Conservation (phyloP, 1,140 invertebrate genomes). For the Neotoxoptera formosana region DNA sequence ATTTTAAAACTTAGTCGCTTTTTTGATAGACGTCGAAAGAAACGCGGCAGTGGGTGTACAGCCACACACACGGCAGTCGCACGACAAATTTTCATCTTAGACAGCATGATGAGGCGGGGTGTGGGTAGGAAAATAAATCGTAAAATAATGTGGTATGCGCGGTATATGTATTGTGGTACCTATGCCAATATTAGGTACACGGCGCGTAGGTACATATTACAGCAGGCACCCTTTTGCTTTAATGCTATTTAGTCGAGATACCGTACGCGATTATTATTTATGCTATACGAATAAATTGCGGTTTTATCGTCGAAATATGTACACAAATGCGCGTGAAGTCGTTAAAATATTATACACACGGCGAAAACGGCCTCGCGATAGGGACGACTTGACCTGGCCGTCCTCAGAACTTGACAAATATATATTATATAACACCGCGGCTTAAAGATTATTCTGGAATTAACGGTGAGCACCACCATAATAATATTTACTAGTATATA, state of each 20-base stretch:
- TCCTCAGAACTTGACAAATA: neutral
- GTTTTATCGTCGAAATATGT: neutral
- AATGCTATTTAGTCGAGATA: neutral
- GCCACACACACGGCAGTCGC: neutral
- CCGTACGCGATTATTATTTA: neutral
- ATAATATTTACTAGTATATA: too few species aligned
- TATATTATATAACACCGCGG: too few species aligned
- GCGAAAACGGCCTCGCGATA: neutral
- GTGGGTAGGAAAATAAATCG: neutral
- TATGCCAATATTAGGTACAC: neutral
- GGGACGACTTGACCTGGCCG: neutral
- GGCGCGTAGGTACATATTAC: neutral
- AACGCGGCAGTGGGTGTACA: too few species aligned
- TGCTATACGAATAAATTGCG: neutral
- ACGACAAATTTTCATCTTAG: neutral
- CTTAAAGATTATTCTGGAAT: too few species aligned
- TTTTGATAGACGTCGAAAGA: neutral
- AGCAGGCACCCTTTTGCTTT: neutral
- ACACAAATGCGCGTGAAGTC: neutral
- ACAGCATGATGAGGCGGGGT: neutral
- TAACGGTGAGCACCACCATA: too few species aligned
- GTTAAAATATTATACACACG: neutral
- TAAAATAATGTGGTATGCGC: neutral
- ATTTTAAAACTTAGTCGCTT: neutral
- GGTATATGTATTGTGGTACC: neutral